Evolutionary conservation across 1,140 invertebrate genomes (phyloP), one percentile per base, ranked within the genome.

Genomic region (Drosophila baimaii): DNA sequence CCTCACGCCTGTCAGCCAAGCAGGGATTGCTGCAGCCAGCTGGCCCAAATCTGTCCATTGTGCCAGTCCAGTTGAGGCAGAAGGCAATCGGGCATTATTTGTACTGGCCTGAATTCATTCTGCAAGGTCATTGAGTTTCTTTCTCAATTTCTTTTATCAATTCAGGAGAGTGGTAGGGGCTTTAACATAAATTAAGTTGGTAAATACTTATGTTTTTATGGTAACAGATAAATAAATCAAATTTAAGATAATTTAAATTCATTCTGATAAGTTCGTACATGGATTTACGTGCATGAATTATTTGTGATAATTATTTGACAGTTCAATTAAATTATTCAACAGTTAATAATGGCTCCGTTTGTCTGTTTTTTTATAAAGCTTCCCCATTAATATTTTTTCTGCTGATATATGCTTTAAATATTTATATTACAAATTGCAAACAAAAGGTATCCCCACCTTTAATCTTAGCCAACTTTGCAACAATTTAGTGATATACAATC

Each of bases 1-100:
- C 69, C 69, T 71, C 66, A 69, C 43, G 68, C 31, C 31, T 58
- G 52, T 71, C 68, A 47, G 41, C 68, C 68, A 57, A 71, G 25
- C 37, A 25, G 17, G 33, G 29, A 23, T 55, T 25, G 12, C 17
- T 62, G 55, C 69, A 49, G 31, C 15, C 71, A 75, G 49, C n/a
- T 75, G 57, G 47, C 49, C 72, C 49, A 49, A 65, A 76, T 72
- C 44, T 46, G 55, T 62, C 68, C 31, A 54, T 43, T 68, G 65
- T 46, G 29, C 15, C 27, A 41, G 41, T 10, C n/a, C 33, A 33
- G 17, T 35, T 37, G 2, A 29, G n/a, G 0, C 21, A 27, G 15
- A 31, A 27, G 19, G 39, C 70, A 41, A 51, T 75, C 33, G 39
- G 39, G 33, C 31, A 29, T 55, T 55, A 49, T 35, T 57, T 31